Percentiles rank a stretch among this genome's conserved stretches.
Evolutionary conservation across 2,888 invertebrate genomes (phyloP).

Genomic region (Thyatira batis): DNA sequence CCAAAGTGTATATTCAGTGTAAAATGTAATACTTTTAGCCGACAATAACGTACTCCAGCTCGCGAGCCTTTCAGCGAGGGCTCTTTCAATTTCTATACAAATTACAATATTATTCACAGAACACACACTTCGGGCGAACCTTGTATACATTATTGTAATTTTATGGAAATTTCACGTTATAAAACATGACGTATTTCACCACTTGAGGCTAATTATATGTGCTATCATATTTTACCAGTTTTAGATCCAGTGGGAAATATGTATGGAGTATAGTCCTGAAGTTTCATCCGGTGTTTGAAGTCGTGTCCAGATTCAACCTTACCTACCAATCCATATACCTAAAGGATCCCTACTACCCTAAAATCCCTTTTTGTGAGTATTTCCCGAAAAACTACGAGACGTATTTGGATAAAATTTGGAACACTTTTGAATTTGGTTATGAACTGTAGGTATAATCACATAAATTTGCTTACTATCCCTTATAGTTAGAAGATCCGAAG

Average conservation of each 20-base stretch:
- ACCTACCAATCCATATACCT: too few species aligned
- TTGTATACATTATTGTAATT: constrained; percentile 1
- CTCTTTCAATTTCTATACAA: constrained; percentile 19
- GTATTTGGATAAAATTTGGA: too few species aligned
- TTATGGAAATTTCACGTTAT: constrained; percentile 2
- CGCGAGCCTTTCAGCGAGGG: constrained; percentile 9
- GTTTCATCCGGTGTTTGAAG: too few species aligned
- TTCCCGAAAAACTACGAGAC: too few species aligned
- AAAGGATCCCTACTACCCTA: too few species aligned
- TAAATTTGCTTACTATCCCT: too few species aligned
- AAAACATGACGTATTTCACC: not conserved
- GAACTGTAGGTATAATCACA: too few species aligned
- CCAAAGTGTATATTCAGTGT: not conserved
- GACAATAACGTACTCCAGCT: not conserved
- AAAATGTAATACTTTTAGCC: not conserved
- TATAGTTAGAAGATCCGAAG: too few species aligned
- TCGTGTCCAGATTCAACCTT: too few species aligned
- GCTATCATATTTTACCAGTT: not conserved
- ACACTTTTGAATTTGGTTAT: too few species aligned
- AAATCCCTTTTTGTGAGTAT: too few species aligned
- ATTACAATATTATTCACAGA: constrained; percentile 28
- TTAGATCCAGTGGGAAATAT: not conserved
- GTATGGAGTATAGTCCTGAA: too few species aligned
- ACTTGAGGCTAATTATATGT: not conserved
- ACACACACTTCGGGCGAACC: not conserved